These are phyloP conservation scores for Troides oblongomaculatus DNA, from an alignment of 2,888 invertebrate species.

Conservation along the genomic window DNA sequence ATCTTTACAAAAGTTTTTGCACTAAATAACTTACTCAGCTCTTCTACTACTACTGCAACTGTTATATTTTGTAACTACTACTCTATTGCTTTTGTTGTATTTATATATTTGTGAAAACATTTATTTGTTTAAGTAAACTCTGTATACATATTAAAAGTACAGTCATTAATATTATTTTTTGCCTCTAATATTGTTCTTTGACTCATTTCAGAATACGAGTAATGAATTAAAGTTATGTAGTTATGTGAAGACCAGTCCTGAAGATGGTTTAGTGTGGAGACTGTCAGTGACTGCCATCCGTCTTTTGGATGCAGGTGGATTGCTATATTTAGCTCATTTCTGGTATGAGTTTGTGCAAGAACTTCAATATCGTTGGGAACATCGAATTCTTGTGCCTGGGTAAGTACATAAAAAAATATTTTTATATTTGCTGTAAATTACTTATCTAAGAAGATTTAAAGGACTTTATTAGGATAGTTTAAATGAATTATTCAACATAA, in stretches of 20 bases:
- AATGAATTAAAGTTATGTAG: slow-evolving; percentile 63
- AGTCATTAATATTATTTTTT: not conserved
- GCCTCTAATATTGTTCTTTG: not conserved
- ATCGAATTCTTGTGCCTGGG: slow-evolving; percentile 88
- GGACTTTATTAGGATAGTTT: too few species aligned
- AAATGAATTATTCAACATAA: too few species aligned
- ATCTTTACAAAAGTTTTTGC: too few species aligned
- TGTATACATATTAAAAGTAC: too few species aligned
- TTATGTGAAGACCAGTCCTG: slow-evolving; percentile 87
- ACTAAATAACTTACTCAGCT: too few species aligned
- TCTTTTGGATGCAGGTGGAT: slow-evolving; percentile 86
- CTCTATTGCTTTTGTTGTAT: too few species aligned
- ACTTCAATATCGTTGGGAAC: slow-evolving; percentile 94
- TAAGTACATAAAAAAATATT: slow-evolving; percentile 75
- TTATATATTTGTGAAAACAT: too few species aligned
- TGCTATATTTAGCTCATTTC: slow-evolving; percentile 90
- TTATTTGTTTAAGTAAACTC: too few species aligned
- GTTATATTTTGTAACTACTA: not conserved
- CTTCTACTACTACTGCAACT: too few species aligned
- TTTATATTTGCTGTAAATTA: not conserved
- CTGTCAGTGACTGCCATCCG: slow-evolving; percentile 87
- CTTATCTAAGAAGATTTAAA: not conserved
- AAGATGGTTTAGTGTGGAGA: slow-evolving; percentile 90
- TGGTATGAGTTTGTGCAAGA: slow-evolving; percentile 97
- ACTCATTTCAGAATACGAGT: slow-evolving; percentile 67